These are phyloP conservation scores for Abrostola triplasia DNA, from an alignment of 2,888 invertebrate species.

Conservation along the genomic window DNA sequence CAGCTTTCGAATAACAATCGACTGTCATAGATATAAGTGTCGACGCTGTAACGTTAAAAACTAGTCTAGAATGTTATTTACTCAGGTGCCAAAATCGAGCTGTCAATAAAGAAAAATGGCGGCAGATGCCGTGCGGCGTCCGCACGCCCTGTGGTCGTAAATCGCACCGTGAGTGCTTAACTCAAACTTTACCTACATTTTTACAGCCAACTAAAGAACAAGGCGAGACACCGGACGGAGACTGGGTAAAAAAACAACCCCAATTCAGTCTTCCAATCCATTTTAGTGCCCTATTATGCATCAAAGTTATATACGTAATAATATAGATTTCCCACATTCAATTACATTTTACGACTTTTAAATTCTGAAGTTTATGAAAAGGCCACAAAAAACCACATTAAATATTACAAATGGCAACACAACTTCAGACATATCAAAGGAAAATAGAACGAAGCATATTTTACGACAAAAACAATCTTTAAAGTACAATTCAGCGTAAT, in stretches of 20 bases:
- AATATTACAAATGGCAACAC: slow-evolving; percentile 35
- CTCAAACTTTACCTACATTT: not conserved
- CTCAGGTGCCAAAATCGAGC: slow-evolving; percentile 5
- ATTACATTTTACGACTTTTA: slow-evolving; percentile 10
- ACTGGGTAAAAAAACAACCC: not conserved
- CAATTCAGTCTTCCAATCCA: not conserved
- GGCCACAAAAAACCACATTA: slow-evolving; percentile 17
- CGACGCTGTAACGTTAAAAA: not conserved
- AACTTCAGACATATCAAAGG: slow-evolving; percentile 29
- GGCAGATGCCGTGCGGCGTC: not conserved
- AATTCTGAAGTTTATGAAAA: slow-evolving; percentile 16
- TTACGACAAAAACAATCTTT: slow-evolving; percentile 54
- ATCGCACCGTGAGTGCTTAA: slow-evolving; percentile 1
- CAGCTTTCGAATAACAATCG: not conserved
- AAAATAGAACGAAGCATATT: slow-evolving; percentile 52
- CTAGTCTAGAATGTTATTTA: not conserved
- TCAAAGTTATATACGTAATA: slow-evolving; percentile 1
- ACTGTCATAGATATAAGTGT: not conserved
- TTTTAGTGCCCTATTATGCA: not conserved
- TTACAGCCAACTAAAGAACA: not conserved
- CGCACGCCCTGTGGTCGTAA: not conserved
- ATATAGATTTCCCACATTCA: slow-evolving; percentile 13
- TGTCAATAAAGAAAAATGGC: slow-evolving; percentile 1
- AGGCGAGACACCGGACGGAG: not conserved
- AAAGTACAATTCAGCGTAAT: slow-evolving; percentile 56